Conservation (phyloP, 1,140 invertebrate species). For the Drosophila novamexicana region DNA sequence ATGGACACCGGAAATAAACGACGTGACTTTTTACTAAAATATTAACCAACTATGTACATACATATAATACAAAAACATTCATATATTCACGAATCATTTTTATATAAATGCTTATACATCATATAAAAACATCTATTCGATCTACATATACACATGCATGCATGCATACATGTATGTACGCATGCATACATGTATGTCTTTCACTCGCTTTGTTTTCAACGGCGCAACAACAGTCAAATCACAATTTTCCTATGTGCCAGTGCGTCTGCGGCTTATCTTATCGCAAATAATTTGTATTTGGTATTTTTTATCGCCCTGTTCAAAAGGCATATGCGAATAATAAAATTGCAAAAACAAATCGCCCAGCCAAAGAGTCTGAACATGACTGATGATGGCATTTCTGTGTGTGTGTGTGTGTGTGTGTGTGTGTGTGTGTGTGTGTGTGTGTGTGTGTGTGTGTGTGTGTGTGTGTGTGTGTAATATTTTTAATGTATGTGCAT, state of each 20-base stretch:
- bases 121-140: background rate
- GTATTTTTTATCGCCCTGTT: constrained; percentile 62
- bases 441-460: background rate
- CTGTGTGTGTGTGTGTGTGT: constrained; percentile 1
- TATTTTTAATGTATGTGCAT: constrained; percentile 27
- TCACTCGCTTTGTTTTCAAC: constrained; percentile 30
- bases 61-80: constrained; percentile 8
- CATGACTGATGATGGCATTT: constrained; percentile 55
- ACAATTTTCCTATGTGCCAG: constrained; percentile 16
- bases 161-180: too few species aligned
- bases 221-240: constrained; percentile 21
- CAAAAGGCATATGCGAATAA: constrained; percentile 67
- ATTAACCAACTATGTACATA: constrained; percentile 62
- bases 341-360: constrained; percentile 46
- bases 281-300: constrained; percentile 59
- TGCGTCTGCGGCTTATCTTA: constrained; percentile 69
- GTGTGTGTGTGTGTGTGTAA: constrained; percentile 17
- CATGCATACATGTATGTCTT: background rate
- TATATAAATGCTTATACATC: background rate
- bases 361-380: constrained; percentile 40
- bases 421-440: background rate
- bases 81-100: background rate
- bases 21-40: constrained; percentile 83
- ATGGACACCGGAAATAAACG: constrained; percentile 82
- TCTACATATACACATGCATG: too few species aligned